Evolutionary conservation across 2,888 invertebrate species (phyloP).

Genomic region (Parascotia fuliginaria): DNA sequence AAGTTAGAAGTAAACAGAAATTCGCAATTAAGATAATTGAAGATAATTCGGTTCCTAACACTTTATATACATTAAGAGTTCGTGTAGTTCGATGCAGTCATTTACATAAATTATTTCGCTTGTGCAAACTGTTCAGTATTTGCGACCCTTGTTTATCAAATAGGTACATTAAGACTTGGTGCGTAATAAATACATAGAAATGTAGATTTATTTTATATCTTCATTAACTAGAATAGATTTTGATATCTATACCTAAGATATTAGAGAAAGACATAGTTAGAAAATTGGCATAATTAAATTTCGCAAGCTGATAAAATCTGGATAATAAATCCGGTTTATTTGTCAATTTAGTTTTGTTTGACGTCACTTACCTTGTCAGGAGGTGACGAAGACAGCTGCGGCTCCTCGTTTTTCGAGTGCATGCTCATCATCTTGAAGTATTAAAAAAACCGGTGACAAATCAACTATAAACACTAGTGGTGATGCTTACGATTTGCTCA

Average conservation of each 20-base stretch:
- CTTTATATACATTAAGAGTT: background rate
- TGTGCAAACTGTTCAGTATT: slow-evolving; percentile 9
- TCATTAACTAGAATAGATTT: too few species aligned
- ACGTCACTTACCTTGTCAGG: slow-evolving; percentile 55
- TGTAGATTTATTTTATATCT: too few species aligned
- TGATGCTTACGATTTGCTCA: slow-evolving; percentile 17
- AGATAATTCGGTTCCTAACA: background rate
- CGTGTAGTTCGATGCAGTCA: background rate
- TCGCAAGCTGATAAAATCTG: slow-evolving; percentile 18
- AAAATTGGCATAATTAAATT: too few species aligned
- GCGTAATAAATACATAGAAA: too few species aligned
- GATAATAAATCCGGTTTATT: background rate
- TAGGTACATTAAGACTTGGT: too few species aligned
- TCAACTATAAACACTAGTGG: slow-evolving; percentile 17
- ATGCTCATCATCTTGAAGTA: slow-evolving; percentile 45
- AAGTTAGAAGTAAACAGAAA: slow-evolving; percentile 3
- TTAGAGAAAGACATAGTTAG: too few species aligned
- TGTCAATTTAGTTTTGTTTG: background rate
- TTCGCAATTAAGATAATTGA: slow-evolving; percentile 8
- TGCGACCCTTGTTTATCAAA: background rate
- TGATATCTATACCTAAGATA: too few species aligned
- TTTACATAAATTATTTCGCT: slow-evolving; percentile 22
- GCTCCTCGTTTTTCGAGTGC: slow-evolving; percentile 30
- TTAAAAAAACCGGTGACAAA: background rate
- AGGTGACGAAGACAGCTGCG: slow-evolving; percentile 53